Evolutionary conservation across 2,888 invertebrate genomes (phyloP).

Genomic region (Polydrusus cervinus): DNA sequence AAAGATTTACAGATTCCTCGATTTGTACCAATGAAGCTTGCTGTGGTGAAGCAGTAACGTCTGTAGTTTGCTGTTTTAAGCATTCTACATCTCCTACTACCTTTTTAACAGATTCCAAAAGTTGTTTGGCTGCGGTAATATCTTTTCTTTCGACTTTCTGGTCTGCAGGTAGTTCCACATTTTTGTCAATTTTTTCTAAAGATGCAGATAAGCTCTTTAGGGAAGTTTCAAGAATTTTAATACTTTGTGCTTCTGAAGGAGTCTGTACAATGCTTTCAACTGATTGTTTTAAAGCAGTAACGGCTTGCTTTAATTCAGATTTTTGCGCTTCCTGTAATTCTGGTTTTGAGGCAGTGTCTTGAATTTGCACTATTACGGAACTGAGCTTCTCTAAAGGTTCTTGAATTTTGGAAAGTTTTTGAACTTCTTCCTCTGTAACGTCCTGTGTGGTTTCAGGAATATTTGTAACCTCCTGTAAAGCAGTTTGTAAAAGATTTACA

Average conservation of each 20-base stretch:
- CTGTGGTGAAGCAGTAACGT: constrained; percentile 53
- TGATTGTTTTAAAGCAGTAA: constrained; percentile 47
- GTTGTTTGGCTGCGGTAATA: constrained; percentile 12
- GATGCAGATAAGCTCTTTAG: constrained; percentile 48
- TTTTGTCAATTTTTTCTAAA: constrained; percentile 11
- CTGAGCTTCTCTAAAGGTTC: constrained; percentile 52
- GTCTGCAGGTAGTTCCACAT: neutral
- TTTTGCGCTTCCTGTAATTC: constrained; percentile 51
- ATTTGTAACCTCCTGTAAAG: constrained; percentile 38
- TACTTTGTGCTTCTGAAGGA: constrained; percentile 40
- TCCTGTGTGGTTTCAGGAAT: constrained; percentile 20
- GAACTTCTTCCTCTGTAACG: constrained; percentile 20
- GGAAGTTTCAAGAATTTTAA: constrained; percentile 41
- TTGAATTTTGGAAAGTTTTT: constrained; percentile 36
- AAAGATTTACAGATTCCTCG: constrained; percentile 39
- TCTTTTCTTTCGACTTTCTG: constrained; percentile 25
- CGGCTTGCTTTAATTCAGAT: constrained; percentile 52
- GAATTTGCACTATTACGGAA: constrained; percentile 24
- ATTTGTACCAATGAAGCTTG: constrained; percentile 44
- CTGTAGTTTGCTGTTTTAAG: constrained; percentile 41
- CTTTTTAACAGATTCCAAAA: constrained; percentile 34
- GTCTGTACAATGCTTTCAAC: constrained; percentile 18
- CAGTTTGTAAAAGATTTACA: constrained; percentile 28
- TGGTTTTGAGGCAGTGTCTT: constrained; percentile 34
- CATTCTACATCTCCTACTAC: constrained; percentile 42